These are phyloP conservation scores for Sebastes oblongus DNA, from an alignment of 2,797 vertebrate genomes.

Conservation along the genomic window DNA sequence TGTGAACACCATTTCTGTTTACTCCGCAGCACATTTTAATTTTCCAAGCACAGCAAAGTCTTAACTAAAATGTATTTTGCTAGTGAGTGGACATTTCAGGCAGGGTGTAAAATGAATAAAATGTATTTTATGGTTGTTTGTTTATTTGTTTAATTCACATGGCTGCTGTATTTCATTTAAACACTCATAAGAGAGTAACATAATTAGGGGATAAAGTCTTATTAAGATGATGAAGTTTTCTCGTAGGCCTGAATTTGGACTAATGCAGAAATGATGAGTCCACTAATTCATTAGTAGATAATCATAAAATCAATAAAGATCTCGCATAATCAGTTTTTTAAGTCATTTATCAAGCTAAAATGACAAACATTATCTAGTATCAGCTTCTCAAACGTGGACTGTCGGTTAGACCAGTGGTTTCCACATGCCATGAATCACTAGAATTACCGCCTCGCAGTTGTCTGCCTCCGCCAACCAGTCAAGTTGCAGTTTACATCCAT, in stretches of 20 bases:
- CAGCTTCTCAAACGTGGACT: neutral
- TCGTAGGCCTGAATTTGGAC: neutral
- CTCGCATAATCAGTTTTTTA: neutral
- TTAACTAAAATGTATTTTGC: neutral
- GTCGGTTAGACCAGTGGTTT: neutral
- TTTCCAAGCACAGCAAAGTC: neutral
- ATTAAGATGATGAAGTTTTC: neutral
- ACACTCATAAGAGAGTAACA: neutral
- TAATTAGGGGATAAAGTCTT: neutral
- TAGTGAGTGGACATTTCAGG: neutral
- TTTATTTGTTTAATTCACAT: slow-evolving; percentile 1
- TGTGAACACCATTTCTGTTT: neutral
- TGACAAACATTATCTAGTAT: neutral
- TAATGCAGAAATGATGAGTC: neutral
- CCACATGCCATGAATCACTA: neutral
- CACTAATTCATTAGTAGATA: neutral
- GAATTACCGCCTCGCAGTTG: too few relatives aligned
- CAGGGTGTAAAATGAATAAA: neutral
- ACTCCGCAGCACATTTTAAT: neutral
- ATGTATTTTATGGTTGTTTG: neutral
- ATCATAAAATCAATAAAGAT: neutral
- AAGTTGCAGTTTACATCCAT: too few relatives aligned
- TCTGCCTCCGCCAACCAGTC: too few relatives aligned
- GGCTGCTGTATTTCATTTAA: neutral
- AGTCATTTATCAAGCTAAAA: neutral